Evolutionary conservation across 2,797 vertebrate species (phyloP).

Genomic region (Anabacerthia variegaticeps): DNA sequence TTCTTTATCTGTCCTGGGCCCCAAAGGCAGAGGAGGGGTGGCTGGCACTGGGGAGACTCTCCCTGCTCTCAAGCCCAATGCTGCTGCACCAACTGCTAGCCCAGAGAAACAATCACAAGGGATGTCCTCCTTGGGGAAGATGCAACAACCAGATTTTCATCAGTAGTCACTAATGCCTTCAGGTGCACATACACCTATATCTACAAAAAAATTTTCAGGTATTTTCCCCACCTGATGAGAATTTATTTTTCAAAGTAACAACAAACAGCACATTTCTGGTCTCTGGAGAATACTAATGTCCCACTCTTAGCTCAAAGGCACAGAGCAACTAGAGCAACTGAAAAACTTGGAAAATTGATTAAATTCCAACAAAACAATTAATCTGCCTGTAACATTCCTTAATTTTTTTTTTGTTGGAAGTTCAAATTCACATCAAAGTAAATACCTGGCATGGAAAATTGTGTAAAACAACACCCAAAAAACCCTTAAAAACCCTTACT

Average conservation of each 20-base stretch:
- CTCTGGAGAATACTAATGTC: background rate
- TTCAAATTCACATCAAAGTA: background rate
- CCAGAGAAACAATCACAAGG: background rate
- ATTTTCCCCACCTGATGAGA: background rate
- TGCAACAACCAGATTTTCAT: background rate
- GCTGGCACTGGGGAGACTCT: background rate
- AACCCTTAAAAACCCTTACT: background rate
- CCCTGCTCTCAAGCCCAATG: background rate
- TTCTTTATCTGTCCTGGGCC: background rate
- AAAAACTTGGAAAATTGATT: background rate
- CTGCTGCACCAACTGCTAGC: background rate
- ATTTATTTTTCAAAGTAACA: background rate
- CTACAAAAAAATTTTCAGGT: background rate
- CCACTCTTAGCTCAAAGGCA: background rate
- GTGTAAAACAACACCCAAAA: background rate
- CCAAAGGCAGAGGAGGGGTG: background rate
- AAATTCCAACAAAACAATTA: background rate
- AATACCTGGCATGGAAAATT: background rate
- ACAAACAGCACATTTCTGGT: rapidly evolving
- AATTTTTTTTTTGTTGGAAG: background rate
- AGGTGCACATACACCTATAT: background rate
- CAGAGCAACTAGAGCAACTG: background rate
- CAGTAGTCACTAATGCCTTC: background rate
- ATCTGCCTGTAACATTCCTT: background rate
- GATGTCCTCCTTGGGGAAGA: background rate